phyloP scores from a whole-genome alignment of 2,113 vertebrate species.

The Recurvirostra avosetta region DNA sequence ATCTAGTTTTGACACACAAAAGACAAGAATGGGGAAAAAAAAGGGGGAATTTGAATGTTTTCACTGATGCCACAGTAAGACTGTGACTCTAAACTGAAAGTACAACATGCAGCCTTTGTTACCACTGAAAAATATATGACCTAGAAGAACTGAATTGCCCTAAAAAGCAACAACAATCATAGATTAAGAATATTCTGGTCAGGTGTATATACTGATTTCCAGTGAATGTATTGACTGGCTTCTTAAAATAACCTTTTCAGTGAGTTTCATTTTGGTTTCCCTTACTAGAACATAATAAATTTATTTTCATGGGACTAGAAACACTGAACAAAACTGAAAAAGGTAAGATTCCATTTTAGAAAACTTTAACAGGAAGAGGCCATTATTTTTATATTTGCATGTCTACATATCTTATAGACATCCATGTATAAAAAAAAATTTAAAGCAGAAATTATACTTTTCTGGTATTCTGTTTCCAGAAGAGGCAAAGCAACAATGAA shows the following conservation, averaged over 20 bases:
- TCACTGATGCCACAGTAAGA: neutral
- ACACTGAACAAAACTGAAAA: neutral
- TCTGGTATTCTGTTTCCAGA: neutral
- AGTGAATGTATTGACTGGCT: neutral
- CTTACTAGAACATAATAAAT: neutral
- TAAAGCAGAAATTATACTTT: neutral
- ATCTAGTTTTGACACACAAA: neutral
- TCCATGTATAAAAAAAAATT: neutral
- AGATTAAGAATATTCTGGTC: neutral
- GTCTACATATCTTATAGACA: neutral
- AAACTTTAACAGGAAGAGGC: neutral
- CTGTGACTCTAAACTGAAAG: neutral
- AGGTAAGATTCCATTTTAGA: neutral
- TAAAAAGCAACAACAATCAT: neutral
- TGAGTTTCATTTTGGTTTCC: neutral
- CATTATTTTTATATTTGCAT: neutral
- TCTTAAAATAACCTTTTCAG: neutral
- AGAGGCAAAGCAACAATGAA: neutral
- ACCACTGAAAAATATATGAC: neutral
- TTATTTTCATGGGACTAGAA: neutral
- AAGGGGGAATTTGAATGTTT: neutral
- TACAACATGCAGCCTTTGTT: neutral
- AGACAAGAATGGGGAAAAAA: neutral
- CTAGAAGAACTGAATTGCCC: neutral
- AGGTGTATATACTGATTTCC: neutral